Conservation (phyloP, 2,113 vertebrate species). For the Colossoma macropomum region DNA sequence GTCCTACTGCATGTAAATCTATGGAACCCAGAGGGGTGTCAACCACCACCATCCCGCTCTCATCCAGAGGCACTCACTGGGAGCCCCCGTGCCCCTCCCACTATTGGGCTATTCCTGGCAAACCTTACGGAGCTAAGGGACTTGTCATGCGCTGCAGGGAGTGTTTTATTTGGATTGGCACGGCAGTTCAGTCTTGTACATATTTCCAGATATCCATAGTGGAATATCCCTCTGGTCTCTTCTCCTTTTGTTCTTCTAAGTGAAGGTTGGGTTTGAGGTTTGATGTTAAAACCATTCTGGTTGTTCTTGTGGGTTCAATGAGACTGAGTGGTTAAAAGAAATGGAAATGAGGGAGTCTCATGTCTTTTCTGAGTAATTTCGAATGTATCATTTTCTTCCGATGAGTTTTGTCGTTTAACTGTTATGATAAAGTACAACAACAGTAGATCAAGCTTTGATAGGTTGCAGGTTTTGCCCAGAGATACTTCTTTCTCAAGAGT, state of each 20-base stretch:
- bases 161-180: slow-evolving; percentile 27
- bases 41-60: slow-evolving; percentile 7
- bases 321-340: background rate
- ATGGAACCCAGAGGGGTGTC: slow-evolving; percentile 11
- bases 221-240: slow-evolving; percentile 43
- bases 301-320: background rate
- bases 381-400: too few relatives aligned
- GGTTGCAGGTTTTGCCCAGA: too few relatives aligned
- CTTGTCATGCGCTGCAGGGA: slow-evolving; percentile 46
- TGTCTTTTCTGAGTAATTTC: too few relatives aligned
- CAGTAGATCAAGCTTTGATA: too few relatives aligned
- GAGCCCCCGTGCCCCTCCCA: slow-evolving; percentile 20
- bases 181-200: background rate
- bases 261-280: slow-evolving; percentile 3
- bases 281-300: background rate
- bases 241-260: background rate
- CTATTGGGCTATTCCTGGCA: slow-evolving; percentile 40
- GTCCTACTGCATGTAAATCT: slow-evolving; percentile 33
- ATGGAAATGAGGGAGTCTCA: too few relatives aligned
- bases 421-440: too few relatives aligned
- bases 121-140: slow-evolving; percentile 29
- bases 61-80: slow-evolving; percentile 18
- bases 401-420: too few relatives aligned
- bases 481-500: too few relatives aligned
- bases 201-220: slow-evolving; percentile 11